Base-by-base conservation (phyloP, 1,140 invertebrate species). In the Brachionus koreanus region DNA sequence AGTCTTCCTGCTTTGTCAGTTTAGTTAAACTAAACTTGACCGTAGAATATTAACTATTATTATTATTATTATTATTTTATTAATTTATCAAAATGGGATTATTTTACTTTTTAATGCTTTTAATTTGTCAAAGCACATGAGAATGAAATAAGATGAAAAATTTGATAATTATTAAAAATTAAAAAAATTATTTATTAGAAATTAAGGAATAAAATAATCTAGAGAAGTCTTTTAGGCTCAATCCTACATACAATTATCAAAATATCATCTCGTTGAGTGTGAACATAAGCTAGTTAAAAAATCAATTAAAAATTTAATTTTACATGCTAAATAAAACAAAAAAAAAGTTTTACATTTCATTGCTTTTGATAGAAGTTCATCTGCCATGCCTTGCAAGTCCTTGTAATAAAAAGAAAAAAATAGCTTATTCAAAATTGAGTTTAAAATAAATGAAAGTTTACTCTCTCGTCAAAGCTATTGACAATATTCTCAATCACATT, bases 241-340 rank as follows among this genome's bases (percentile, higher is more conserved):
- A 82, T 43, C 19, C 33, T 25, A 46, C 79, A 67, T 19, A 82
- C 79, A 29, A 82, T 82, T 6, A 82, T 39, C 16, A 82, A 23
- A 39, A 82, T 82, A 67, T 82, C 79, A 23, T 82, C 79, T 29
- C 79, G 12, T 43, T 65, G 57, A 13, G 57, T 82, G n/a, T 65
- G 57, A 16, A 82, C 46, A 82, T 82, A 82, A 19, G 57, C 79
- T 82, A 65, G 42, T 16, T 12, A 61, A 1, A 37, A 65, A 61
- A 39, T 42, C 7, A 10, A 69, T 37, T 16, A 37, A n/a, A 16
- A 7, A 69, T 13, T 23, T 35, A 37, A 13, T 29, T 65, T 25
- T 29, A 65, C 16, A 37, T 29, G 43, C 43, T 46, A 5, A n/a
- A n/a, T n/a, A 49, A 49, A 16, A 46, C 5, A 49, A 19, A 19